Evolutionary conservation across 2,113 vertebrate species (phyloP), one percentile per base, ranked within the genome.

Genomic region (Pristiophorus japonicus): DNA sequence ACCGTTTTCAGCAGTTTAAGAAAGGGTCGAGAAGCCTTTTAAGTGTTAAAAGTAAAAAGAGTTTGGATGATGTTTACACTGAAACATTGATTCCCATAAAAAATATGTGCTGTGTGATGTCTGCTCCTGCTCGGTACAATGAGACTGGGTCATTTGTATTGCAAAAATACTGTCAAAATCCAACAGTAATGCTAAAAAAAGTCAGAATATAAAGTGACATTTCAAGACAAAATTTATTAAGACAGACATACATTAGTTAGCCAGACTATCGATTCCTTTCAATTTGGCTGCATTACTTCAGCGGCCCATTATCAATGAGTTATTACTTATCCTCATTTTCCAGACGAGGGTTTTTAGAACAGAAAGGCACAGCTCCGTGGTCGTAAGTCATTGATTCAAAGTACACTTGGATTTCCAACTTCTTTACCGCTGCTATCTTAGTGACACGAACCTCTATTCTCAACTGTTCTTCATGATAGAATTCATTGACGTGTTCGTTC

Each of bases 181-280:
- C 20, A 67, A 27, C 38, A 47, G 38, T 34, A 4, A 67, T 67
- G 65, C 11, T 42, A 30, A 27, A 67, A 47, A 67, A 93, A 66
- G 85, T 88, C 85, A 88, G 11, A 88, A 88, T 55, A 2, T 55
- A 88, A 27, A 12, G 1, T 18, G 24, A 22, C 92, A 66, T 67
- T 94, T 67, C 20, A 27, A 94, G 42, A 94, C n/a, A 92, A 94
- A 67, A 67, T 47, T 42, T 47, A 67, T 94, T 24, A 67, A 94
- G 7, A 18, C 7, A 45, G 66, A 45, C 59, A 45, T 67, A 42
- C 65, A 67, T 94, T 92, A 88, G 22, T 51, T 55, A 66, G 42
- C 38, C 22, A 67, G 92, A 92, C 65, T 38, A 94, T 94, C 42
- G 27, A 67, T 94, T 67, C 42, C 24, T 67, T 67, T 4, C 10